These are phyloP conservation scores for Andrena fulva DNA, from an alignment of 2,888 invertebrate genomes.

Conservation along the genomic window DNA sequence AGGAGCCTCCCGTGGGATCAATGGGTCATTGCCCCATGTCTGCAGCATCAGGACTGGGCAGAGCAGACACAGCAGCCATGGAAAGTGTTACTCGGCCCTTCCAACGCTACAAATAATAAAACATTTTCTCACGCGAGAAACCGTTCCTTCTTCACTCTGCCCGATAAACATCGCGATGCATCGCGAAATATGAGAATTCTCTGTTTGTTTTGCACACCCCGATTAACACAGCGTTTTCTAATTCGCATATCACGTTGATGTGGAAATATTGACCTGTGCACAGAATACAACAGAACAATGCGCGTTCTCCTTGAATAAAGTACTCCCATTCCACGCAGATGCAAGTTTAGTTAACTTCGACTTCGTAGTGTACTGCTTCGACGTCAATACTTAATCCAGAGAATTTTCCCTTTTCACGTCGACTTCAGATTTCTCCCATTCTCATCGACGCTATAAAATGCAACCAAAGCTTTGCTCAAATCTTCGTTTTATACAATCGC, in stretches of 20 bases:
- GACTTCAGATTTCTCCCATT: too few relatives aligned
- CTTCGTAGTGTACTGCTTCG: not conserved
- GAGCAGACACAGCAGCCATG: slow-evolving; percentile 7
- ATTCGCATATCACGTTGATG: slow-evolving; percentile 15
- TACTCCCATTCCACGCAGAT: not conserved
- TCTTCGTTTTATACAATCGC: too few relatives aligned
- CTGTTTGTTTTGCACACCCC: slow-evolving; percentile 28
- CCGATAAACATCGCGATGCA: slow-evolving; percentile 9
- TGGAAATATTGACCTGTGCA: slow-evolving; percentile 3
- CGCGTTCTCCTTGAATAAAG: not conserved
- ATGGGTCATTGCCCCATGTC: slow-evolving; percentile 68
- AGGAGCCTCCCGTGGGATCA: slow-evolving; percentile 63
- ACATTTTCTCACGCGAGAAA: slow-evolving; percentile 24
- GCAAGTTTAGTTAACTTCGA: not conserved
- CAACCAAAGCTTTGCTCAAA: too few relatives aligned
- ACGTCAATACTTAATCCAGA: too few relatives aligned
- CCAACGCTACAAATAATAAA: slow-evolving; percentile 11
- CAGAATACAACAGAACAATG: slow-evolving; percentile 17
- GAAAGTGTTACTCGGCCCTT: slow-evolving; percentile 32
- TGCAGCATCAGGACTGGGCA: slow-evolving; percentile 40
- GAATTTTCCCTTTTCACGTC: too few relatives aligned
- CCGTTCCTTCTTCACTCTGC: slow-evolving; percentile 4
- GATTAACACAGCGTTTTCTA: slow-evolving; percentile 30
- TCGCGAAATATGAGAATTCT: slow-evolving; percentile 38
- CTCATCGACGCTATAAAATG: too few relatives aligned